A percentile compares a stretch with the other conserved stretches of the same genome.
Evolutionary conservation across 1,140 invertebrate genomes (phyloP).

Genomic region (Trichonephila clavipes): DNA sequence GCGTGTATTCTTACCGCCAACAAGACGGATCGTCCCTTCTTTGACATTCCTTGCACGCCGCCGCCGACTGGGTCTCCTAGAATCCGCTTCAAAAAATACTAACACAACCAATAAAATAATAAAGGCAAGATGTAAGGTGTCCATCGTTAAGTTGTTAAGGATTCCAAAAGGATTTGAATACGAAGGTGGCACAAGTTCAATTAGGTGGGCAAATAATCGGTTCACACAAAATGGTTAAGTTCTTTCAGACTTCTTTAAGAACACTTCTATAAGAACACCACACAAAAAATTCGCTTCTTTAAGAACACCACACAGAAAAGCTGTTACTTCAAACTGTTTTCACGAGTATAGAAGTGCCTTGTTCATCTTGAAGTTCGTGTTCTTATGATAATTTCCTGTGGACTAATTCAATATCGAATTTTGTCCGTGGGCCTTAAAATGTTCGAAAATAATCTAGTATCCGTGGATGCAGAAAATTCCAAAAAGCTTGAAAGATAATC

Average conservation of each 20-base stretch:
- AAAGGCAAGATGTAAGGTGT: not conserved
- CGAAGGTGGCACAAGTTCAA: not conserved
- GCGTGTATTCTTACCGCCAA: conserved; percentile 78
- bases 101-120: not conserved
- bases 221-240: not conserved
- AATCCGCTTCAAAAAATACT: not conserved
- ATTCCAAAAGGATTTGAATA: not conserved
- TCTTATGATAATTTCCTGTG: no score
- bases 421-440: no score
- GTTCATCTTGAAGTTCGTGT: no score
- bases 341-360: no score
- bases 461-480: no score
- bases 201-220: not conserved
- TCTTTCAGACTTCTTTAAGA: not conserved
- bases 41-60: not conserved
- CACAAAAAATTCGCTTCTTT: not conserved
- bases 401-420: no score
- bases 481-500: no score
- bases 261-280: not conserved
- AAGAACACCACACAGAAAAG: no score
- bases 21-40: conserved; percentile 79
- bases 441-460: no score
- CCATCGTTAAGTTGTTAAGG: not conserved
- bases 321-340: no score
- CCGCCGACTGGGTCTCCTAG: not conserved